Conservation (phyloP, 2,888 invertebrate genomes). For the Drosophila neotestacea region DNA sequence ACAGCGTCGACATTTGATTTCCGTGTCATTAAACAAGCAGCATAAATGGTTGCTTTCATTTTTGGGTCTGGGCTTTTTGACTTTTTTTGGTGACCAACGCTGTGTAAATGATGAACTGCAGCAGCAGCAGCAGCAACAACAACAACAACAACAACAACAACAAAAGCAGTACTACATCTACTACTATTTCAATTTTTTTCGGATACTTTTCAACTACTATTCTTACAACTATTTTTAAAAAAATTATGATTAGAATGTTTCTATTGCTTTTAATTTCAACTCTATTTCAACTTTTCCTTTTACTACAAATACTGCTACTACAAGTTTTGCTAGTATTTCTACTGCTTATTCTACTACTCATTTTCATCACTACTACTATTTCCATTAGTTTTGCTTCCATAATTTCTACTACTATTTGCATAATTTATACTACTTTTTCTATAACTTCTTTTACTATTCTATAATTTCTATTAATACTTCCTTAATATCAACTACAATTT, state of each 20-base stretch:
- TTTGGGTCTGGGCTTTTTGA: conserved; percentile 1
- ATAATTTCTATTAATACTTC: too few relatives aligned
- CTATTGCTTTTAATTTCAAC: not conserved
- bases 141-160: not conserved
- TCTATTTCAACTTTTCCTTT: too few relatives aligned
- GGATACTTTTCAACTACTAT: not conserved
- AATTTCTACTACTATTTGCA: too few relatives aligned
- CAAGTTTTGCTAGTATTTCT: too few relatives aligned
- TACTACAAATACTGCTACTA: too few relatives aligned
- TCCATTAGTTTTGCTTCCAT: too few relatives aligned
- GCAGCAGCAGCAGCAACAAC: not conserved
- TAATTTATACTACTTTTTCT: too few relatives aligned
- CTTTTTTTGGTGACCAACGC: conserved; percentile 23
- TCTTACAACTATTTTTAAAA: too few relatives aligned
- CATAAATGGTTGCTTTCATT: conserved; percentile 24
- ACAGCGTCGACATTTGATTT: conserved; percentile 65
- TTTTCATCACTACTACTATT: too few relatives aligned
- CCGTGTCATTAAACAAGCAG: conserved; percentile 72
- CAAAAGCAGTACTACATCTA: not conserved
- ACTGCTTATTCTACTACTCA: too few relatives aligned
- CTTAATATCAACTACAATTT: too few relatives aligned
- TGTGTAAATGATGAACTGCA: conserved; percentile 27
- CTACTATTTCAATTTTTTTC: not conserved
- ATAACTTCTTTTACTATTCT: too few relatives aligned
- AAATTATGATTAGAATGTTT: not conserved